Evolutionary conservation across 2,113 vertebrate species (phyloP).

Genomic region (Rafetus swinhoei): DNA sequence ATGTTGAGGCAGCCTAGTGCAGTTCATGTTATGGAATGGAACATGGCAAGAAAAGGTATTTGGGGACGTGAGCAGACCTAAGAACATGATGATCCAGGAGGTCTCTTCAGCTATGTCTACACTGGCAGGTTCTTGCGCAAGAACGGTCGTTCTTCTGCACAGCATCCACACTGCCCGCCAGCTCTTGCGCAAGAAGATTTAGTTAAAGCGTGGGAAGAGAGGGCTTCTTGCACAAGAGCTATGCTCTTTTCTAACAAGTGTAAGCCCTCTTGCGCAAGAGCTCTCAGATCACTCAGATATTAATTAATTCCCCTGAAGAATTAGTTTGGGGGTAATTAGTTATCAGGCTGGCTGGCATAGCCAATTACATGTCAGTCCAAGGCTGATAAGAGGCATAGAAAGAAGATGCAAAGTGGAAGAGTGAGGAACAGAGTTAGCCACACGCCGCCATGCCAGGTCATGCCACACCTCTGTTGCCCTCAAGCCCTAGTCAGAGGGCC

Average conservation of each 20-base stretch:
- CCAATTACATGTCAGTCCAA: not conserved
- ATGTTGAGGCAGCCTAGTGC: not conserved
- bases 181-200: too few species aligned
- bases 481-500: not conserved
- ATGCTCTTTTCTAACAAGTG: too few species aligned
- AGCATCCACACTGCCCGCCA: too few species aligned
- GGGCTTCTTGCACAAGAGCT: too few species aligned
- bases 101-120: too few species aligned
- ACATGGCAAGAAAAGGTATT: fast-evolving
- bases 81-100: not conserved
- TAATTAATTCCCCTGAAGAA: not conserved
- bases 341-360: not conserved
- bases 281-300: not conserved
- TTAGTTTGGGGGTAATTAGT: not conserved
- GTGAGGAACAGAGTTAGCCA: not conserved
- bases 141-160: too few species aligned
- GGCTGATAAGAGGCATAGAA: not conserved
- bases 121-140: too few species aligned
- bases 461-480: not conserved
- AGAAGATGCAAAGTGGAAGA: not conserved
- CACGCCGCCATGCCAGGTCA: not conserved
- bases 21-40: not conserved
- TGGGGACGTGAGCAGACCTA: not conserved
- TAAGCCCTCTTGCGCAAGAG: too few species aligned
- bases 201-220: too few species aligned